Evolutionary conservation across 2,888 invertebrate species (phyloP).

Genomic region (Micoletzkya japonica): DNA sequence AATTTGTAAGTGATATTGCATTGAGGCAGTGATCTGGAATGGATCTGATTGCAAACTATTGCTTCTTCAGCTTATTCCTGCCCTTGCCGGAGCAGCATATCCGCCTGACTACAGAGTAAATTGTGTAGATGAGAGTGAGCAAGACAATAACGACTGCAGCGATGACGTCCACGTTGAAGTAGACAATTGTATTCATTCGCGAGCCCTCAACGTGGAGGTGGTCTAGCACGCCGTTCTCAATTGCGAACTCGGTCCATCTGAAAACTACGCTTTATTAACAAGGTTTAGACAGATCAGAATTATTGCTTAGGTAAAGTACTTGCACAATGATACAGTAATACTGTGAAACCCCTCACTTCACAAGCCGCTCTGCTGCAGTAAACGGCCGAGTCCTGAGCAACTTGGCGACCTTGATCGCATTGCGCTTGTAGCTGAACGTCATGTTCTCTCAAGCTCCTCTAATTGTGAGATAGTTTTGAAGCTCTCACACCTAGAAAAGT

Average conservation of each 20-base stretch:
- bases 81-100: too few relatives aligned
- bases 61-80: too few relatives aligned
- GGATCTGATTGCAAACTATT: too few relatives aligned
- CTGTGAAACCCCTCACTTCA: conserved; percentile 28
- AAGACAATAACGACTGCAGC: background rate
- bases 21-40: too few relatives aligned
- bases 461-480: too few relatives aligned
- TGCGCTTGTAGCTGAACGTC: conserved; percentile 39
- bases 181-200: conserved; percentile 42
- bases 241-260: conserved; percentile 46
- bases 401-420: conserved; percentile 34
- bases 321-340: background rate
- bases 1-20: too few relatives aligned
- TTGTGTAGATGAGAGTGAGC: background rate
- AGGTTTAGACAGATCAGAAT: background rate
- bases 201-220: conserved; percentile 46
- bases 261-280: background rate
- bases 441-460: background rate
- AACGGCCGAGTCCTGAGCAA: conserved; percentile 47
- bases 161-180: conserved; percentile 48
- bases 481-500: too few relatives aligned
- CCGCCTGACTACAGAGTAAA: too few relatives aligned
- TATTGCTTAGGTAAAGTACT: too few relatives aligned
- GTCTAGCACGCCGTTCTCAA: conserved; percentile 44
- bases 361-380: conserved; percentile 41